Base-by-base conservation (phyloP, 2,113 vertebrate species). In the Sardina pilchardus region DNA sequence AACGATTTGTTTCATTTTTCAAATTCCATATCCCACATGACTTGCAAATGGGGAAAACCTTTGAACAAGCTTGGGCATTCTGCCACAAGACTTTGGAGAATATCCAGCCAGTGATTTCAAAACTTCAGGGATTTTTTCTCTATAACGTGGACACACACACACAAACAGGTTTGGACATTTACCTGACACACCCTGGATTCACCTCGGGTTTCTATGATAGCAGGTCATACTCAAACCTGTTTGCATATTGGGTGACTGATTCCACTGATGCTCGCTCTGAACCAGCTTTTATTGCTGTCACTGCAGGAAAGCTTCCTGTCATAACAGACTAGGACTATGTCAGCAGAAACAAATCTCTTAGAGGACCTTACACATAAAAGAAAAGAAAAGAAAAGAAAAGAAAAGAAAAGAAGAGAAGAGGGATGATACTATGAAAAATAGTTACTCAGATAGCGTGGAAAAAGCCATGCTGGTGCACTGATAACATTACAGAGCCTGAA, bases 301-400 rank as follows among this genome's bases (percentile, higher is more conserved):
- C 67, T 86, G 84, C 44, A 63, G 85, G 67, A 83, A 82, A 45
- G 5, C 34, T 87, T 85, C 87, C 85, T 84, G 84, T 87, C 81
- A 85, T 81, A 88, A 90, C 89, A 87, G 87, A 88, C 80, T n/a
- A 24, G n/a, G 75, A 56, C 67, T 50, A 82, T 81, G 88, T 89
- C 88, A 89, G 90, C 91, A 88, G 24, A 92, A 87, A 45, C 43
- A 17, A 82, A 85, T 67, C 19, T n/a, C 56, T 59, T 19, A 47
- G 45, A 26, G 17, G 30, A 44, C 84, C 63, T 21, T 81, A 45
- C 8, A 50, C 3, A 45, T 12, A 34, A 71, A 36, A 39, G 14
- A 36, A 36, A 78, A 36, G 24, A 63, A 24, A n/a, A n/a, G n/a
- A 34, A 71, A 36, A 39, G 14, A 36, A 36, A 78, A 36, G 24